Evolutionary conservation across 2,888 invertebrate genomes (phyloP), one percentile per base, ranked within the genome.

Genomic region (Pristionchus maxplancki): DNA sequence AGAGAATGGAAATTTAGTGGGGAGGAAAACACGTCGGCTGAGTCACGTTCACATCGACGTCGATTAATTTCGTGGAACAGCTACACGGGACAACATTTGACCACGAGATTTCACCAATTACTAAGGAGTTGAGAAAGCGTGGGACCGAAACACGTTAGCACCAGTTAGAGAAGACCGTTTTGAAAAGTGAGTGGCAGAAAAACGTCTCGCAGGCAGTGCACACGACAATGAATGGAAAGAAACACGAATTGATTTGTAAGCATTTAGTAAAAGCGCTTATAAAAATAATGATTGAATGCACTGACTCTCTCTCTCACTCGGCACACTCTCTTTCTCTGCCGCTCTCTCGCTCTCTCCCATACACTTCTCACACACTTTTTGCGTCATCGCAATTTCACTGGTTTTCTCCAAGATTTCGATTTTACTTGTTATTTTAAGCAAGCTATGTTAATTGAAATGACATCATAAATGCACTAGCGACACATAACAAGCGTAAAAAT

Each of bases 281-380:
- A 83, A 83, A 83, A 50, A 83, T 83, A 83, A 83, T 83, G 82
- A 83, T 83, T 34, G 82, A 83, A 83, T 53, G 82, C 82, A 83
- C 20, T 34, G 34, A 50, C 9, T 31, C 40, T n/a, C 50, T 31
- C 81, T 48, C 81, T 53, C 82, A 13, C 82, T 31, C 78, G 13
- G n/a, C 78, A 78, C 78, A n/a, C 78, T 78, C 78, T 78, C 78
- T 78, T 78, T 78, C 78, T 53, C 82, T 53, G 31, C 13, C 53
- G 34, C 53, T 34, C 82, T 34, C 44, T 40, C 8, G 11, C 44
- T 44, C 78, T 44, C n/a, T 13, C n/a, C 53, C 78, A 78, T 37
- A 78, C 78, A 78, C 40, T 78, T 78, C 34, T 24, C 78, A 78
- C 40, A 78, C 78, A 78, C 78, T 44, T 44, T 78, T 44, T 78